Evolutionary conservation across 2,113 vertebrate species (phyloP).

Genomic region (Petrocephalus microphthalmus): DNA sequence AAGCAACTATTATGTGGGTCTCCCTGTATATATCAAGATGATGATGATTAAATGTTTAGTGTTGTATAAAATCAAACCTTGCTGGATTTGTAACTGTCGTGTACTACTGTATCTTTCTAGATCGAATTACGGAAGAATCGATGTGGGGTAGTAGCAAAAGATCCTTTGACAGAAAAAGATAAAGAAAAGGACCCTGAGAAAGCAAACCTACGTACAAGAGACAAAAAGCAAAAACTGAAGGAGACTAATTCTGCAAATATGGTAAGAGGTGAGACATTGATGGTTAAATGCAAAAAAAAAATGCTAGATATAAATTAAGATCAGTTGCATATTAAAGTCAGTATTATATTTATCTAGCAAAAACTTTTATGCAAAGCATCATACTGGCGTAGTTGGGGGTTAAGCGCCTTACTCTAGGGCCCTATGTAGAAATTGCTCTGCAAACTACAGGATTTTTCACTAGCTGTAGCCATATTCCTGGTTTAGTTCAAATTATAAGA

Average conservation of each 20-base stretch:
- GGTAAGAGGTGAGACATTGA: constrained; percentile 37
- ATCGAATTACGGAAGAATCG: constrained; percentile 60
- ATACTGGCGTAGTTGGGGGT: too few species aligned
- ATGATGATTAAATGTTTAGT: neutral
- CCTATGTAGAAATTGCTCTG: neutral
- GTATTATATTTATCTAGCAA: neutral
- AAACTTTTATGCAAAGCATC: neutral
- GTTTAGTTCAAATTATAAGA: neutral
- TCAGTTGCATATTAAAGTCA: neutral
- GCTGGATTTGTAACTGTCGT: constrained; percentile 7
- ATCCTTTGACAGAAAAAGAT: constrained; percentile 45
- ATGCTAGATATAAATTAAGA: neutral
- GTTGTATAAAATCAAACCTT: neutral
- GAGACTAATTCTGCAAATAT: constrained; percentile 33
- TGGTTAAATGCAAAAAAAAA: neutral
- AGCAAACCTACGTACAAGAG: constrained; percentile 38
- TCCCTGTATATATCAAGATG: neutral
- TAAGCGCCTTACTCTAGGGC: neutral
- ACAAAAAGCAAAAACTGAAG: constrained; percentile 48
- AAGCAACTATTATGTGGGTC: neutral
- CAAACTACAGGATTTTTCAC: neutral
- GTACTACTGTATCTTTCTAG: constrained; percentile 35
- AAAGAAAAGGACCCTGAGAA: constrained; percentile 35
- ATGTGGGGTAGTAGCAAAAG: constrained; percentile 48
- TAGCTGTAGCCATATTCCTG: neutral